phyloP scores from a whole-genome alignment of 2,113 vertebrate species.

The Scophthalmus maximus region DNA sequence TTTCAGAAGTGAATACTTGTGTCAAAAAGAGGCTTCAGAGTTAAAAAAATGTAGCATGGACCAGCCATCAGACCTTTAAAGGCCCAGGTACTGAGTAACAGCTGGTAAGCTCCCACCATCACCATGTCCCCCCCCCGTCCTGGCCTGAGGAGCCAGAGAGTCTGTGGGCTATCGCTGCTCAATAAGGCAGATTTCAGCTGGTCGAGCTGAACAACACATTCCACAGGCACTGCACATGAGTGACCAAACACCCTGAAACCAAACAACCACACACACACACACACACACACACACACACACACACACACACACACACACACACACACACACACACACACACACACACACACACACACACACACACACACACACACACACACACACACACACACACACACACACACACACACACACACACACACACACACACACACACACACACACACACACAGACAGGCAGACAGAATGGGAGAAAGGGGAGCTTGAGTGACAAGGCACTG shows the following conservation, averaged over 20 bases:
- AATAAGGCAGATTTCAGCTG: slow-evolving; percentile 81
- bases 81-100: slow-evolving; percentile 73
- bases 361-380: slow-evolving; percentile 1
- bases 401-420: slow-evolving; percentile 22
- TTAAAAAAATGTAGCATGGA: neutral
- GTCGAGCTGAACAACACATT: slow-evolving; percentile 79
- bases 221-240: slow-evolving; percentile 70
- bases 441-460: slow-evolving; percentile 50
- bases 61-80: slow-evolving; percentile 11
- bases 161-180: slow-evolving; percentile 88
- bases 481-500: slow-evolving; percentile 46
- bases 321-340: slow-evolving; percentile 62
- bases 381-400: slow-evolving; percentile 65
- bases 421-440: slow-evolving; percentile 1
- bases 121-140: slow-evolving; percentile 38
- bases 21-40: neutral
- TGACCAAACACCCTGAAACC: slow-evolving; percentile 71
- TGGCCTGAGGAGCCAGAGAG: slow-evolving; percentile 89
- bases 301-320: slow-evolving; percentile 30
- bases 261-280: slow-evolving; percentile 57
- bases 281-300: neutral
- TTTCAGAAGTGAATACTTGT: neutral
- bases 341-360: slow-evolving; percentile 12
- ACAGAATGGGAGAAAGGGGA: slow-evolving; percentile 43
- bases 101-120: slow-evolving; percentile 49